Base-by-base conservation (phyloP, 2,797 vertebrate genomes). In the Pogonophryne albipinna region DNA sequence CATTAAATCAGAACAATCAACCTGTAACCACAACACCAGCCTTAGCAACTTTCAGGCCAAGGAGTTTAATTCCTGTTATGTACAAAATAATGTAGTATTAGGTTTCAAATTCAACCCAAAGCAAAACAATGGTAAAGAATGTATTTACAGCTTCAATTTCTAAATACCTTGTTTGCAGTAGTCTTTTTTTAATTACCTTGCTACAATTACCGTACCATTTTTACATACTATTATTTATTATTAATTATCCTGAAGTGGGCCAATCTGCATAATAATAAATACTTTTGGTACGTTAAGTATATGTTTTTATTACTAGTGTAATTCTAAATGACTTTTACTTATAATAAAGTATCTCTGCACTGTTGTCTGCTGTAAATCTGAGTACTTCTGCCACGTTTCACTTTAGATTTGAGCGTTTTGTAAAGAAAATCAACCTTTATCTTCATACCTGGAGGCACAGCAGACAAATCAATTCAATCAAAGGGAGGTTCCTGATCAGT, bases 1-100 rank as follows among this genome's bases (percentile, higher is more conserved):
- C 63, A 55, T 73, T 12, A 53, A 31, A 49, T 49, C 11, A 46
- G 16, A 72, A 51, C 53, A 67, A 44, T 82, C 17, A 55, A 47
- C 62, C 49, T 14, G 93, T 94, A 91, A 86, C 93, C 75, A 95
- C 92, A 94, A 94, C 93, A 92, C 76, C 89, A 52, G 44, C 47
- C 49, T 4, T 89, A 84, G 93, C 84, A 86, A 91, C 93, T 59
- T 34, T 13, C 45, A 70, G 15, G 42, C 61, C 70, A 69, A 51
- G 27, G 4, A 68, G 27, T 45, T 9, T 13, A 42, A 52, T 23
- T 69, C 19, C 10, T 61, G 46, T 58, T 47, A 17, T 79, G 44
- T 53, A 64, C 15, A 66, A 68, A 75, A 68, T 34, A 31, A 7
- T 17, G 17, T 15, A 42, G 38, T 53, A 75, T 85, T 38, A 19